phyloP scores from a whole-genome alignment of 1,140 invertebrate genomes.

The Achroia grisella region DNA sequence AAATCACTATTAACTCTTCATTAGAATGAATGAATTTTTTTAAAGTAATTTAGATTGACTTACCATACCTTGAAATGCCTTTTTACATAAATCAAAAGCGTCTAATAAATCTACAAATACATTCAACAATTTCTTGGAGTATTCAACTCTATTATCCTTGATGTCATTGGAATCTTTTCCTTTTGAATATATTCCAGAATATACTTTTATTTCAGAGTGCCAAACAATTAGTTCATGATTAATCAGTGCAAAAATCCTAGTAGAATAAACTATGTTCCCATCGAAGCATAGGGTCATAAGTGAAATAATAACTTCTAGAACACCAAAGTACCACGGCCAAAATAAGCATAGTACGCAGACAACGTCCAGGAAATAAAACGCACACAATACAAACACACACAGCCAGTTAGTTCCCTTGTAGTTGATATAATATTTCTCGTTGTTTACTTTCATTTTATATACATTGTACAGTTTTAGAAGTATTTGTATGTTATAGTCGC shows the following conservation, averaged over 20 bases:
- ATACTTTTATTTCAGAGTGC: neutral
- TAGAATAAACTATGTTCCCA: neutral
- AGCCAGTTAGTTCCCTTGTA: too few relatives aligned
- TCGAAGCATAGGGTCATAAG: neutral
- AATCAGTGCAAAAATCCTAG: neutral
- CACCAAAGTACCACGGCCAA: too few relatives aligned
- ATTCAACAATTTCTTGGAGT: neutral
- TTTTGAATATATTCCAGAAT: neutral
- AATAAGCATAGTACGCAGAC: too few relatives aligned
- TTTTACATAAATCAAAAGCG: neutral
- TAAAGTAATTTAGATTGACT: neutral
- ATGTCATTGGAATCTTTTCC: neutral
- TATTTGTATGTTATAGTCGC: too few relatives aligned
- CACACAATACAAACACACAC: too few relatives aligned
- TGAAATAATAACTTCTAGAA: too few relatives aligned
- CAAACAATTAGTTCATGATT: neutral
- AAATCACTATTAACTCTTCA: too few relatives aligned
- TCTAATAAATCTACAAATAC: neutral
- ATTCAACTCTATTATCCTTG: neutral
- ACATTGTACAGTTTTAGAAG: too few relatives aligned
- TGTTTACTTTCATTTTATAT: too few relatives aligned
- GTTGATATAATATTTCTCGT: too few relatives aligned
- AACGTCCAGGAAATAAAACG: too few relatives aligned
- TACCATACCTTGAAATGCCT: neutral
- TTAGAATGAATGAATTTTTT: too few relatives aligned